Conservation (phyloP, 2,888 invertebrate species). For the Dryomyza anilis region DNA sequence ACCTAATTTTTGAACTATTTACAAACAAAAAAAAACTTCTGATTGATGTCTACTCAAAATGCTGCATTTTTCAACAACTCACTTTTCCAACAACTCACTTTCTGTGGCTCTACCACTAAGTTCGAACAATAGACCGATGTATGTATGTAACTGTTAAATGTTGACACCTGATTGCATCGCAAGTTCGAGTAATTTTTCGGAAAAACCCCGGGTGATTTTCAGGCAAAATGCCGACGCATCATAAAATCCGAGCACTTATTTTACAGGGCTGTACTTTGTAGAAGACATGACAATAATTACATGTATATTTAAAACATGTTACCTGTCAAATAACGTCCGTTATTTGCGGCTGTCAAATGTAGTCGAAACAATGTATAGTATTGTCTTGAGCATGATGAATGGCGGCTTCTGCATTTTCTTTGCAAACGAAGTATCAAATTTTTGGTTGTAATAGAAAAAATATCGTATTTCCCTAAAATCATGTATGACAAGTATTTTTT, state of each 20-base stretch:
- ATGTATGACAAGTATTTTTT: no score
- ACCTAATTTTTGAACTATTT: no score
- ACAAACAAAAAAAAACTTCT: no score
- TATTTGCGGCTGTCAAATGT: neutral
- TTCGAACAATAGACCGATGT: no score
- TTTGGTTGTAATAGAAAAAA: no score
- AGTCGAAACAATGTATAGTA: neutral
- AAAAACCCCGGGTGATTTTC: neutral
- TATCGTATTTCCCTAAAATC: no score
- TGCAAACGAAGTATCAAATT: neutral
- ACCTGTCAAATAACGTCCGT: neutral
- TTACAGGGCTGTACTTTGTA: neutral
- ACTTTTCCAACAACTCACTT: no score
- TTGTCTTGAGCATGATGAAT: constrained; percentile 2
- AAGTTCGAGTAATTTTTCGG: neutral
- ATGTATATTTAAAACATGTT: neutral
- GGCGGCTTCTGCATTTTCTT: neutral
- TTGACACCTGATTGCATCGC: constrained; percentile 11
- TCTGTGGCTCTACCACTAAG: no score
- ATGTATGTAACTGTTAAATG: no score
- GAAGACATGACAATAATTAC: neutral
- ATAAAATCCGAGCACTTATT: neutral
- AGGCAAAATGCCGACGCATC: neutral
- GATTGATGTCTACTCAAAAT: no score
- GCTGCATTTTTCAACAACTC: no score